A percentile compares a stretch with the other conserved stretches of the same genome.
These are phyloP conservation scores for Nowickia ferox DNA, from an alignment of 2,888 invertebrate species.

Conservation along the genomic window DNA sequence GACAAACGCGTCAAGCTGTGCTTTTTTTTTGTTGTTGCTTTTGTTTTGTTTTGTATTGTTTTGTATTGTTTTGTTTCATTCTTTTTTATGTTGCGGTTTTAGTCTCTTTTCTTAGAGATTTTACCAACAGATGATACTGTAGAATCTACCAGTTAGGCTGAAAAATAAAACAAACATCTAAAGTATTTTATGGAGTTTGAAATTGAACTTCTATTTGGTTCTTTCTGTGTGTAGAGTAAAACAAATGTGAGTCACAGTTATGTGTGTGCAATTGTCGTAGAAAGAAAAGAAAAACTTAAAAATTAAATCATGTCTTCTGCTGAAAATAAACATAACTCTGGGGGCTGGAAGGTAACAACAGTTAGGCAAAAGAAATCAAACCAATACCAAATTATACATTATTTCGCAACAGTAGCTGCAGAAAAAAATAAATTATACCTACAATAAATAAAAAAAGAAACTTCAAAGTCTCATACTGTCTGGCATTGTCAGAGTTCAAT, in stretches of 20 bases:
- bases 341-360: conserved; percentile 64
- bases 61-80: not conserved
- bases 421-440: conserved; percentile 48
- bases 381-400: conserved; percentile 57
- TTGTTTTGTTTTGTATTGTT: conserved; percentile 10
- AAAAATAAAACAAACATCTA: conserved; percentile 21
- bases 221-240: conserved; percentile 12
- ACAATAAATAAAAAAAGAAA: conserved; percentile 51
- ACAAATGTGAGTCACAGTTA: conserved; percentile 48
- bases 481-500: not conserved
- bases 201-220: conserved; percentile 38
- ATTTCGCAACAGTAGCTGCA: conserved; percentile 54
- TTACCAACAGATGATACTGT: conserved; percentile 34
- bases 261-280: conserved; percentile 3
- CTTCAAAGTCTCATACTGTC: not conserved
- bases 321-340: conserved; percentile 53
- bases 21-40: conserved; percentile 8
- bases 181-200: conserved; percentile 51
- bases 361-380: conserved; percentile 59
- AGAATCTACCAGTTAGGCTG: not conserved
- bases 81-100: not conserved
- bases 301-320: conserved; percentile 34
- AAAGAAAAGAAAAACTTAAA: not conserved
- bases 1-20: conserved; percentile 71
- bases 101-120: conserved; percentile 13